These are phyloP conservation scores for Leptarthrus brevirostris DNA, from an alignment of 2,888 invertebrate genomes.

Conservation along the genomic window DNA sequence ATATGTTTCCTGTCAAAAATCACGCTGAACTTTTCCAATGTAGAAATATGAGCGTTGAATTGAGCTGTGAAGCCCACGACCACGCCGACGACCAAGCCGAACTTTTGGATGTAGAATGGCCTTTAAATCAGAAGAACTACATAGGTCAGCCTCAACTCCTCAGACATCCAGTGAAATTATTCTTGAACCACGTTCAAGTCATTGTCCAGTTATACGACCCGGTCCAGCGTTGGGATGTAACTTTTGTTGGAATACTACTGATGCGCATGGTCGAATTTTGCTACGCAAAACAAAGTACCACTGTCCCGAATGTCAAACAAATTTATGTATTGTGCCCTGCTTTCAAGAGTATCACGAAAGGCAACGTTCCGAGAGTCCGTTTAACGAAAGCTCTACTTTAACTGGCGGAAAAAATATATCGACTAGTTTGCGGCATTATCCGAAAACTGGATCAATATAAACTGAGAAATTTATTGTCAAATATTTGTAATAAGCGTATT, in stretches of 20 bases:
- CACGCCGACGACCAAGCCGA: too few species aligned
- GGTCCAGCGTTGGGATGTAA: constrained; percentile 90
- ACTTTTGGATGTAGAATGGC: too few species aligned
- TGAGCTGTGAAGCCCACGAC: too few species aligned
- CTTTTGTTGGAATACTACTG: constrained; percentile 91
- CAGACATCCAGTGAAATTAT: constrained; percentile 67
- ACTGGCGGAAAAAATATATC: constrained; percentile 53
- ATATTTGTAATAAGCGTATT: constrained; percentile 36
- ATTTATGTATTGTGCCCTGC: constrained; percentile 89
- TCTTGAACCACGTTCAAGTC: constrained; percentile 74
- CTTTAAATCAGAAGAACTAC: constrained; percentile 72
- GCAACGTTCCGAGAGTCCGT: constrained; percentile 64
- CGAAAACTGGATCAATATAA: constrained; percentile 67
- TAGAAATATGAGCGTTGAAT: too few species aligned
- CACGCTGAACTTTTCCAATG: too few species aligned
- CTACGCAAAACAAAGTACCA: constrained; percentile 90
- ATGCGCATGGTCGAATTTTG: constrained; percentile 82
- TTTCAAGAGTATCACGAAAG: constrained; percentile 87
- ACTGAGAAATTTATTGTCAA: too few species aligned
- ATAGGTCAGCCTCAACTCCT: constrained; percentile 73
- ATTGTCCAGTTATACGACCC: constrained; percentile 84
- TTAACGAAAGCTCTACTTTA: constrained; percentile 54
- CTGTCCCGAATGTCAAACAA: constrained; percentile 89
- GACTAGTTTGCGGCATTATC: constrained; percentile 59
- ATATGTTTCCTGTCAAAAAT: too few species aligned